These are phyloP conservation scores for Zosterops lateralis DNA, from an alignment of 2,113 vertebrate species.

Conservation along the genomic window DNA sequence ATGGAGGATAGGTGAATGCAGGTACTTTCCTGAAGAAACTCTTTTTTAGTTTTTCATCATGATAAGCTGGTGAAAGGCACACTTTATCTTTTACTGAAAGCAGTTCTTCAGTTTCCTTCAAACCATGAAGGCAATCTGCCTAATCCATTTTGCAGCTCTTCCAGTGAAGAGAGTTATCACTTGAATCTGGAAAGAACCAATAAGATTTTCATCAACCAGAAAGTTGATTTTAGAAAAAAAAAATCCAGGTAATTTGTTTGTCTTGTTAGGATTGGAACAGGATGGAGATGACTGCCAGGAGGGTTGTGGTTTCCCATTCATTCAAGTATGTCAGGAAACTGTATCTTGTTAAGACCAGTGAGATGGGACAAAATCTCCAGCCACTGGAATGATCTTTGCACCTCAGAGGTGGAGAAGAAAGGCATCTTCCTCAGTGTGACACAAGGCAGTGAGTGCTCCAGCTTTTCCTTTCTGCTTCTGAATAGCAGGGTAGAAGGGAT, in stretches of 20 bases:
- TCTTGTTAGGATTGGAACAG: not conserved
- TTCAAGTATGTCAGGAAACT: not conserved
- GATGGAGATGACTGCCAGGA: not conserved
- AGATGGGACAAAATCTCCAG: not conserved
- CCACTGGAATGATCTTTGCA: not conserved
- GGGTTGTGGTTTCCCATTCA: not conserved
- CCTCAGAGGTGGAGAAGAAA: not conserved
- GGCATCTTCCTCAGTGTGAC: not conserved
- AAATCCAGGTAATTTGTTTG: not conserved
- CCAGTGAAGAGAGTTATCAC: conserved; percentile 23
- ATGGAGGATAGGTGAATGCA: conserved; percentile 10
- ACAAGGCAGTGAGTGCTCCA: not conserved
- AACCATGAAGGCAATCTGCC: conserved; percentile 35
- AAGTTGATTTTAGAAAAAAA: conserved; percentile 19
- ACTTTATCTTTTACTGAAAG: conserved; percentile 48
- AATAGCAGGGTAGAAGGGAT: not conserved
- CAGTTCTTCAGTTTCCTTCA: conserved; percentile 24
- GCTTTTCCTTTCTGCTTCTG: not conserved
- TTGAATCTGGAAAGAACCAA: conserved; percentile 40
- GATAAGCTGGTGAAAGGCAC: conserved; percentile 45
- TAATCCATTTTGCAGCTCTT: conserved; percentile 47
- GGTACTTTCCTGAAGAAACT: not conserved
- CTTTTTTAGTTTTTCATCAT: not conserved
- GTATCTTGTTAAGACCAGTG: not conserved
- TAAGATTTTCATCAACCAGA: conserved; percentile 44